Conservation (phyloP, 2,888 invertebrate genomes). For the Dexiosoma caninum region DNA sequence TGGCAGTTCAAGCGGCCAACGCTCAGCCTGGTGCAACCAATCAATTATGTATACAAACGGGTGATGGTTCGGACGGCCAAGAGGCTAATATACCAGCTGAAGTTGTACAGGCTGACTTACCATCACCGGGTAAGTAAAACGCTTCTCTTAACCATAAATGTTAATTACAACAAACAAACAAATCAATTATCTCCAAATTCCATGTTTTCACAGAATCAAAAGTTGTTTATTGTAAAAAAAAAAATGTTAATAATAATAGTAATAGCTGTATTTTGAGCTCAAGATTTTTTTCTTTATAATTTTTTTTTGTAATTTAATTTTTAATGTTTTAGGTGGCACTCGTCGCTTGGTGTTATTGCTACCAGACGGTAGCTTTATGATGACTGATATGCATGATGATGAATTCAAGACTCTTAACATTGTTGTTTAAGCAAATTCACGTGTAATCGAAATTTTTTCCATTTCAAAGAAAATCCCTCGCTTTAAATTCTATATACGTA, state of each 20-base stretch:
- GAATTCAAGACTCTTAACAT: constrained; percentile 81
- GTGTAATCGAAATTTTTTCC: constrained; percentile 8
- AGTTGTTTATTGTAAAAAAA: too few species aligned
- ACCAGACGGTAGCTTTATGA: constrained; percentile 91
- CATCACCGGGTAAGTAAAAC: constrained; percentile 84
- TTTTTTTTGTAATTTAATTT: too few species aligned
- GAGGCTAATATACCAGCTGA: constrained; percentile 91
- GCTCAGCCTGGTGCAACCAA: constrained; percentile 63
- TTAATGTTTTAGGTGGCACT: constrained; percentile 83
- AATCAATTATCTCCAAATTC: too few species aligned
- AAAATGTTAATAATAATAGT: too few species aligned
- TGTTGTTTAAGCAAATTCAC: constrained; percentile 71
- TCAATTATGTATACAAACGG: constrained; percentile 69
- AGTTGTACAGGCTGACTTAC: constrained; percentile 89
- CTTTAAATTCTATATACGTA: constrained; percentile 42
- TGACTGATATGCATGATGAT: constrained; percentile 92
- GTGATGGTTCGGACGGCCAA: constrained; percentile 78
- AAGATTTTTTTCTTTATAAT: too few species aligned
- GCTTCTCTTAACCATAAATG: too few species aligned
- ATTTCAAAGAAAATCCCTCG: constrained; percentile 26
- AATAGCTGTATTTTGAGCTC: too few species aligned
- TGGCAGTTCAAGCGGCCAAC: constrained; percentile 59
- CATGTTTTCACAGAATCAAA: too few species aligned
- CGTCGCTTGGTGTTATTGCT: constrained; percentile 89
- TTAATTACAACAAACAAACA: too few species aligned